Evolutionary conservation across 2,113 vertebrate genomes (phyloP).

Genomic region (Cavia aperea): DNA sequence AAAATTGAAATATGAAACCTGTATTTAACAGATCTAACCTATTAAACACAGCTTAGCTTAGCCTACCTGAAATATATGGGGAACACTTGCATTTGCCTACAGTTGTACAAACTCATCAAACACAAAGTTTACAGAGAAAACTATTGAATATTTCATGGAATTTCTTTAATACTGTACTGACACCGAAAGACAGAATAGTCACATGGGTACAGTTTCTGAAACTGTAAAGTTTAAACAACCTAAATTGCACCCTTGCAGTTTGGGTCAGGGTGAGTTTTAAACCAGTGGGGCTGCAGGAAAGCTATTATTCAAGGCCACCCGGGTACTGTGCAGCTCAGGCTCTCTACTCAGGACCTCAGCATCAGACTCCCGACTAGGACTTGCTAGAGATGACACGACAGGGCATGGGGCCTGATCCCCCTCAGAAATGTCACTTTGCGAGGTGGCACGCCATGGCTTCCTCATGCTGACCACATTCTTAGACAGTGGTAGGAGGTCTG

Average conservation of each 20-base stretch:
- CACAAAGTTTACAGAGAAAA: background rate
- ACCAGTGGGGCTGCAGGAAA: background rate
- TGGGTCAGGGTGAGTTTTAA: background rate
- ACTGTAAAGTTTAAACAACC: background rate
- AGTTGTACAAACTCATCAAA: background rate
- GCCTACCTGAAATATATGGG: background rate
- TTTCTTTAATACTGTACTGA: background rate
- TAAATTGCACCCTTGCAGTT: background rate
- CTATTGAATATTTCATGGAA: background rate
- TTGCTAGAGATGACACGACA: background rate
- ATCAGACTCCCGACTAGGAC: background rate
- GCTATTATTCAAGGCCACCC: background rate
- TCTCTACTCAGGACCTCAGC: background rate
- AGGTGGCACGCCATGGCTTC: rapidly evolving
- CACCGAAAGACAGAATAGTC: background rate
- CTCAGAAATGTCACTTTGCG: background rate
- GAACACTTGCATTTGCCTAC: background rate
- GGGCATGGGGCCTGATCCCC: background rate
- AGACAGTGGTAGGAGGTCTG: rapidly evolving
- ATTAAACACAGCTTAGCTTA: background rate
- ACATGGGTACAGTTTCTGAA: too few relatives aligned
- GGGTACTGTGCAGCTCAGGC: background rate
- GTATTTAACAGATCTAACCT: background rate
- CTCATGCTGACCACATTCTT: rapidly evolving
- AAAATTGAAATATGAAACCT: background rate